Evolutionary conservation across 2,888 invertebrate species (phyloP).

Genomic region (Monopis laevigella): DNA sequence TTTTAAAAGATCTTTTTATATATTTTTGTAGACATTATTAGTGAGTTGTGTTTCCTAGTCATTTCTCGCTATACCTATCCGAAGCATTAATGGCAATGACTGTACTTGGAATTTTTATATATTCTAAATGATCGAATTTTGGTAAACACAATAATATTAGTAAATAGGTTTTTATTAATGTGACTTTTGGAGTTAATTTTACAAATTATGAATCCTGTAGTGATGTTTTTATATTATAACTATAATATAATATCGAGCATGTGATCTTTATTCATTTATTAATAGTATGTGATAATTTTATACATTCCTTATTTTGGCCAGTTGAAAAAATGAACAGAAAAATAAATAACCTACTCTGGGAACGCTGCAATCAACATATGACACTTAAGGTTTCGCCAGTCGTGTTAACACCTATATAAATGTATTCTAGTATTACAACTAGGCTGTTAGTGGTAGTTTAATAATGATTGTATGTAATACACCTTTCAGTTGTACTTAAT

Average conservation of each 20-base stretch:
- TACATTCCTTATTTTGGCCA: conserved; percentile 10
- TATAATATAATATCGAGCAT: background rate
- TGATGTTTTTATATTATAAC: background rate
- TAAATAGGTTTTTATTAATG: background rate
- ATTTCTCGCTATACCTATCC: no score
- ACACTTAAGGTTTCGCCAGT: no score
- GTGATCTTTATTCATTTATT: background rate
- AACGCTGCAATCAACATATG: no score
- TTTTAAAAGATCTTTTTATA: background rate
- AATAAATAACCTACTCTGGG: background rate
- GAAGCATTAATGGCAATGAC: conserved; percentile 2
- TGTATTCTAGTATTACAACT: no score
- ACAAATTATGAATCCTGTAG: background rate
- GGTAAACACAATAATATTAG: conserved; percentile 9
- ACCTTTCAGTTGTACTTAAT: background rate
- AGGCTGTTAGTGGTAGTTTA: no score
- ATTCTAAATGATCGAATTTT: conserved; percentile 12
- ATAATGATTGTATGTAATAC: no score
- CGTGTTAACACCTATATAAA: no score
- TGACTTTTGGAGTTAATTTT: conserved; percentile 9
- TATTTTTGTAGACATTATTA: background rate
- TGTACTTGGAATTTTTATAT: conserved; percentile 10
- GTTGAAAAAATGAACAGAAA: background rate
- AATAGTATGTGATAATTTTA: conserved; percentile 9
- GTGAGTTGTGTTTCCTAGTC: no score